Evolutionary conservation across 2,888 invertebrate genomes (phyloP), one percentile per base, ranked within the genome.

Genomic region (Meiosimyza platycephala): DNA sequence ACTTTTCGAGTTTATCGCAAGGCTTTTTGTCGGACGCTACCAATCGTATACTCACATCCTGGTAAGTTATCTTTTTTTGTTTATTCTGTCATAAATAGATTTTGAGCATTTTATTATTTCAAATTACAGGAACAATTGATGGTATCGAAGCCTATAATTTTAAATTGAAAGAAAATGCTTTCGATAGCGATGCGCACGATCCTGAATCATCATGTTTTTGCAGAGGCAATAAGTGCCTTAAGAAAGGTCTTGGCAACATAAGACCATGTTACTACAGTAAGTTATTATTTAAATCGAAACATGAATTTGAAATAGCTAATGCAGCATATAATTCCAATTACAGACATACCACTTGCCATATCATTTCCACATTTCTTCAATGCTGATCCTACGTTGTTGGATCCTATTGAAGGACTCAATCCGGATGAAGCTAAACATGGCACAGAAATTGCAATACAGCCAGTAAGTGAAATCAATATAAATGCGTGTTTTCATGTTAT

Each of bases 21-120:
- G 78, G 91, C 94, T 0, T 92, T 96, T 80, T 96, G 96, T 84
- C 89, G 95, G 62, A 89, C 92, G 0, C 80, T 95, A 54, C 91
- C 90, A 0, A 85, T 92, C 59, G 83, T 81, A 1, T 92, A 87
- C 76, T 83, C 86, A 4, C 84, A 85, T 74, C 80, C 84, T 9
- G 88, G 76, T 76, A 76, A 52, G 50, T 78, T 77, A 4, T 40
- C 1, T 40, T 40, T 18, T 65, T 2, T 12, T 59, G 50, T 7
- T 15, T 22, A 33, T 28, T 16, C 0, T 2, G n/a, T 1, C 1
- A 60, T 3, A 3, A 59, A 47, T 28, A 28, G 28, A 40, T 69
- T 57, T 13, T 51, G 9, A 40, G 3, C 51, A 22, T 18, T 40
- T 18, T 28, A 6, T 22, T 6, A 52, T 15, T 16, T 48, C 7